phyloP scores from a whole-genome alignment of 2,888 invertebrate genomes.

The Meloe dianella region DNA sequence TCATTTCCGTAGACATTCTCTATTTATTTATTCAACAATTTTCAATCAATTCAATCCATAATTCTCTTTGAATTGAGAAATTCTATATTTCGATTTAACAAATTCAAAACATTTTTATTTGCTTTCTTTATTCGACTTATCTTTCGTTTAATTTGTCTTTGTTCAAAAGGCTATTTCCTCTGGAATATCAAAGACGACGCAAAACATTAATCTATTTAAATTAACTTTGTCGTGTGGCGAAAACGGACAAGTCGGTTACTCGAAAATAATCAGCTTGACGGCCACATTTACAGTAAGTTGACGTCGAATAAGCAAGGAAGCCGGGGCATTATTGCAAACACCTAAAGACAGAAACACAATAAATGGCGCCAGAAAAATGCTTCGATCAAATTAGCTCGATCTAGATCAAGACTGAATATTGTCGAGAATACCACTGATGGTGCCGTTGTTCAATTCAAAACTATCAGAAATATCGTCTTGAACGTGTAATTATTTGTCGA shows the following conservation, averaged over 20 bases:
- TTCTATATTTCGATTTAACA: background rate
- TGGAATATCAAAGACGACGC: background rate
- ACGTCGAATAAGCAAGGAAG: too few species aligned
- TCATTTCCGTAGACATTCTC: background rate
- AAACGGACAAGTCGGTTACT: background rate
- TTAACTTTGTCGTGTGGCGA: background rate
- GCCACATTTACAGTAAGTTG: background rate
- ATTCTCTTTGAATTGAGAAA: background rate
- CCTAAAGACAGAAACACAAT: too few species aligned
- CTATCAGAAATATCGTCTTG: background rate
- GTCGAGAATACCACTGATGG: background rate
- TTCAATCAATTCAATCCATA: background rate
- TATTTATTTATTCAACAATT: background rate
- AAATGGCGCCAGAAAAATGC: too few species aligned
- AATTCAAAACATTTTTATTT: background rate
- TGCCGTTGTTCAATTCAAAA: too few species aligned
- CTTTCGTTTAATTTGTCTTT: slow-evolving; percentile 2
- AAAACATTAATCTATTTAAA: slow-evolving; percentile 1
- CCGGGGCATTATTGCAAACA: too few species aligned
- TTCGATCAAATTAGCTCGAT: slow-evolving; percentile 20
- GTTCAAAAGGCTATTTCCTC: background rate
- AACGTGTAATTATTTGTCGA: background rate
- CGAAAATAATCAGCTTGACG: slow-evolving; percentile 3
- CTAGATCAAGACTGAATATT: background rate
- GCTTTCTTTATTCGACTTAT: background rate